Evolutionary conservation across 2,113 vertebrate genomes (phyloP).

Genomic region (Lipotes vexillifer): DNA sequence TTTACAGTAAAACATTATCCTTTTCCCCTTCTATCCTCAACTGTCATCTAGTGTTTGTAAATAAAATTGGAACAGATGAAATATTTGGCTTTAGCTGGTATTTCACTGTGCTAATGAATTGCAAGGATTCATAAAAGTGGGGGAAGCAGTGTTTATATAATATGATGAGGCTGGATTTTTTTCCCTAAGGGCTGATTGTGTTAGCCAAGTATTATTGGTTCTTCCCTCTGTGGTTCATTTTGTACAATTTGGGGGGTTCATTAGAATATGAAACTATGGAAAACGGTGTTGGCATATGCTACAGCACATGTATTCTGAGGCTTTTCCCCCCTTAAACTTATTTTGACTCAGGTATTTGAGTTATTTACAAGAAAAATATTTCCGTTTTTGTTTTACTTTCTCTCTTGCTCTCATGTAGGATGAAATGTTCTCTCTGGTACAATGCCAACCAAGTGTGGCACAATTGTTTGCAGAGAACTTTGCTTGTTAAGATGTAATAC

Average conservation of each 20-base stretch:
- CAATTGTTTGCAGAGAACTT: neutral
- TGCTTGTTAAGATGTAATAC: neutral
- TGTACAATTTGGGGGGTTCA: neutral
- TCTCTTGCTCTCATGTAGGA: neutral
- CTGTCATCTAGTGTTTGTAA: constrained; percentile 2
- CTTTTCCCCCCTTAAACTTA: neutral
- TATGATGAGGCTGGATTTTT: neutral
- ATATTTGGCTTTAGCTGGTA: neutral
- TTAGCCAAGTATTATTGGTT: neutral
- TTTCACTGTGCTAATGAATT: constrained; percentile 21
- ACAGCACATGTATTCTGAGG: neutral
- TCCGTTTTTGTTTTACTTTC: neutral
- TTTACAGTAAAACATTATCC: neutral
- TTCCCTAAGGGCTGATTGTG: neutral
- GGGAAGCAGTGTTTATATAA: neutral
- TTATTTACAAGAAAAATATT: neutral
- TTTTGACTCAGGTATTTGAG: neutral
- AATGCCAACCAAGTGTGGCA: neutral
- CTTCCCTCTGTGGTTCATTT: neutral
- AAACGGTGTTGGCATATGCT: neutral
- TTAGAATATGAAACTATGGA: neutral
- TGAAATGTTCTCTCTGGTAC: neutral
- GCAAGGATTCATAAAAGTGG: neutral
- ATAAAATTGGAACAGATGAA: neutral
- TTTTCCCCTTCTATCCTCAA: neutral